Base-by-base conservation (phyloP, 2,888 invertebrate genomes). In the Drosophila nigricruria region DNA sequence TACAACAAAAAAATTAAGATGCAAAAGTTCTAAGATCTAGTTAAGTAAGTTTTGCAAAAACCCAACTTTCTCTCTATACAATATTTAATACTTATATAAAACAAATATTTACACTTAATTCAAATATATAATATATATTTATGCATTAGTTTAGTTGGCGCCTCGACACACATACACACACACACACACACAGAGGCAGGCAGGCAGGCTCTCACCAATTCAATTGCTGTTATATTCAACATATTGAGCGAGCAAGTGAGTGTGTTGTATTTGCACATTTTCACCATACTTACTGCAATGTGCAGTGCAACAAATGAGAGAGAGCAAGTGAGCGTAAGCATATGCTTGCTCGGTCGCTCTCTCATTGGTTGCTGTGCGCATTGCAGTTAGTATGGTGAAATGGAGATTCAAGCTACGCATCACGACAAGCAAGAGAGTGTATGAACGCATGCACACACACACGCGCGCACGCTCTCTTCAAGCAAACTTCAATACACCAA, bases 91-190 rank as follows among this genome's bases (percentile, higher is more conserved):
- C 45, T 52, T 71, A 69, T 54, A 64, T 50, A 23, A 67, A 72
- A 65, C 36, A 59, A 63, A 68, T 72, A 58, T 47, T 58, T 61
- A 61, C 43, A 53, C 53, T 53, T 36, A 77, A 52, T 49, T 67
- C 43, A 59, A 61, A 54, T 38, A 43, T 38, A 36, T 23, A 23
- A 66, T 36, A 59, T 68, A 30, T 70, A 56, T 56, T 56, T 56
- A 71, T 70, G 56, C 52, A 71, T 77, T 68, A 73, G 73, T 56
- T 64, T 79, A 73, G 47, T 57, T 50, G 63, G 53, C 53, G 63
- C 53, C 73, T 66, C 53, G 8, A 38, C 34, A n/a, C 38, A 25
- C 9, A 18, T 14, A 25, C 52, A 23, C 20, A 23, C 50, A 16
- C 16, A n/a, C 16, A 34, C 16, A 16, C 18, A 32, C 49, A 20